Evolutionary conservation across 2,113 vertebrate species (phyloP).

Genomic region (Panthera uncia): DNA sequence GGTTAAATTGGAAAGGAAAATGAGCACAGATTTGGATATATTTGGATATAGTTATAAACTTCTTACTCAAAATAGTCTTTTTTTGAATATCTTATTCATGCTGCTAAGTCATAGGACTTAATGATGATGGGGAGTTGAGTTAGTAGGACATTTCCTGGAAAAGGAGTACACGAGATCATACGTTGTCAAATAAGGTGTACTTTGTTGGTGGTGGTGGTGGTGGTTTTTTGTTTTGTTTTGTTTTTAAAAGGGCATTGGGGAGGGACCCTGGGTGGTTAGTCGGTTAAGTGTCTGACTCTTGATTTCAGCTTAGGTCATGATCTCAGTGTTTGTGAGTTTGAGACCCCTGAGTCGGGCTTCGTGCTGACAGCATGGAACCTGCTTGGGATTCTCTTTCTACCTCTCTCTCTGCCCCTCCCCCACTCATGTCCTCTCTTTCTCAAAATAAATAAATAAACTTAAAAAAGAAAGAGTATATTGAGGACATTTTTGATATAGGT

Average conservation of each 20-base stretch:
- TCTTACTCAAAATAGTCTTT: slow-evolving; percentile 20
- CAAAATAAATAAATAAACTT: too few relatives aligned
- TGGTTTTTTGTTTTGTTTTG: background rate
- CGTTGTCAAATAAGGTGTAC: background rate
- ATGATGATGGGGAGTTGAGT: slow-evolving; percentile 3
- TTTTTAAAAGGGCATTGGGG: too few relatives aligned
- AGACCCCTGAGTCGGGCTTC: too few relatives aligned
- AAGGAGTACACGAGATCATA: background rate
- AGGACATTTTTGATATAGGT: background rate
- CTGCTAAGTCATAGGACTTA: background rate
- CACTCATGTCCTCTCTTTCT: too few relatives aligned
- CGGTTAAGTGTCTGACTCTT: too few relatives aligned
- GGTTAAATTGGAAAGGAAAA: slow-evolving; percentile 22
- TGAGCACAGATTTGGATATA: background rate
- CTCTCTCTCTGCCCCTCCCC: too few relatives aligned
- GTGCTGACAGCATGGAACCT: too few relatives aligned
- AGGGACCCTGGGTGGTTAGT: too few relatives aligned
- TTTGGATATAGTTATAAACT: slow-evolving; percentile 39
- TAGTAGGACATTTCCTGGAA: slow-evolving; percentile 16
- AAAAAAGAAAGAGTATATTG: background rate
- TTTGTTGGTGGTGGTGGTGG: too few relatives aligned
- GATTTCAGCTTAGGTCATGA: too few relatives aligned
- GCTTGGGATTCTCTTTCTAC: too few relatives aligned
- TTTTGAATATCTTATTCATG: slow-evolving; percentile 14
- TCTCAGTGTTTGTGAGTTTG: too few relatives aligned